Conservation (phyloP, 2,797 vertebrate species). For the Capromys pilorides region DNA sequence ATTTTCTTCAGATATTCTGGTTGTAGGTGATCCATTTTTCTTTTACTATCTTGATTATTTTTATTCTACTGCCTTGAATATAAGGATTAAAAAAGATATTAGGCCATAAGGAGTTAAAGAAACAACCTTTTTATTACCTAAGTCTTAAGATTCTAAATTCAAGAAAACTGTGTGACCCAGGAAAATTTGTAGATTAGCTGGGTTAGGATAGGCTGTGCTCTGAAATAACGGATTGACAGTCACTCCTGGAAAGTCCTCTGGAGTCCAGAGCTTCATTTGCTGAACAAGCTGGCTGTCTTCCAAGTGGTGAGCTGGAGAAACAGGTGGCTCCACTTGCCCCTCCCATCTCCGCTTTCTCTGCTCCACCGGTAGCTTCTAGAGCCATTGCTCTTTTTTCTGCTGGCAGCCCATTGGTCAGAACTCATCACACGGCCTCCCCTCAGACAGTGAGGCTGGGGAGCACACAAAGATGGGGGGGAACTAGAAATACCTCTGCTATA, state of each 20-base stretch:
- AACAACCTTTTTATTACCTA: not conserved
- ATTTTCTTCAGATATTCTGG: constrained; percentile 44
- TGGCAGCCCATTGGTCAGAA: not conserved
- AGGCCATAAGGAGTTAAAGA: constrained; percentile 23
- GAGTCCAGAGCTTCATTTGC: not conserved
- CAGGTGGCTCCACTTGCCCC: not conserved
- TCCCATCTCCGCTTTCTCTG: not conserved
- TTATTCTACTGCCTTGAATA: constrained; percentile 19
- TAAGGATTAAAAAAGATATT: constrained; percentile 34
- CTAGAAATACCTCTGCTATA: not conserved
- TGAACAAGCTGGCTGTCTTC: not conserved
- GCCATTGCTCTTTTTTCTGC: not conserved
- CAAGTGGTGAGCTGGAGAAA: not conserved
- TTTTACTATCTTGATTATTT: not conserved
- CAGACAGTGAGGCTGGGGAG: not conserved
- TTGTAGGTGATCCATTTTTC: constrained; percentile 22
- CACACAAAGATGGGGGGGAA: not conserved
- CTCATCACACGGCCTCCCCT: not conserved
- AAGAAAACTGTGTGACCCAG: constrained; percentile 5
- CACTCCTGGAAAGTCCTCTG: not conserved
- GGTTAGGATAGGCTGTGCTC: not conserved
- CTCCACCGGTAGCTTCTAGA: not conserved
- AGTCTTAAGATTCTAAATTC: constrained; percentile 35
- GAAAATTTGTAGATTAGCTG: not conserved
- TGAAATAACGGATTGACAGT: not conserved